Base-by-base conservation (phyloP, 2,888 invertebrate species). In the Smittia sp. region DNA sequence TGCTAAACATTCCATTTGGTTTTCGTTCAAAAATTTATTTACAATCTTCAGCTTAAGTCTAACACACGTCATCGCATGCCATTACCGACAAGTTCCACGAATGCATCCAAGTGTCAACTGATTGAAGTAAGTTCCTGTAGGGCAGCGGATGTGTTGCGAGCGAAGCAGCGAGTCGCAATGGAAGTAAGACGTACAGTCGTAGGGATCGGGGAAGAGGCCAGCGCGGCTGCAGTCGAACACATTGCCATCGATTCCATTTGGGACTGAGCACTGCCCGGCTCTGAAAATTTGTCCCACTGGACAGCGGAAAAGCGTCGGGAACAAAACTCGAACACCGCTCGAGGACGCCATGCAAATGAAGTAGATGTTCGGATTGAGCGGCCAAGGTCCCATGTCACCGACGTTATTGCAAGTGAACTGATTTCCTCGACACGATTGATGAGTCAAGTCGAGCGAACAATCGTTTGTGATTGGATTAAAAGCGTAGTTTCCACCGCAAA, bases 191-290 rank as follows among this genome's bases (percentile, higher is more conserved):
- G 52, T 25, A 15, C 76, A 76, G 41, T 76, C 65, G 11, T 24
- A 52, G 1, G 72, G 52, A 73, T 76, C 75, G 1, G 74, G 70
- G 7, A 75, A 75, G 1, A 73, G 87, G 87, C 79, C 87, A 83
- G 78, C 87, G 13, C 73, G 65, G 13, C 74, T 73, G 25, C 76
- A 76, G 0, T 39, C n/a, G 27, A 63, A 75, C 1, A 9, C 32
- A 70, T 27, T 62, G 13, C 72, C 65, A 38, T 41, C 27, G 38
- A 11, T 9, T 15, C 72, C 72, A 66, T 66, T 66, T 4, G 38
- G 22, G 3, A 46, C 41, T 2, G 20, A 2, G 62, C 73, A 73
- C 6, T 73, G 62, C 20, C 54, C 65, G 46, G 18, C 24, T 3
- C n/a, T 18, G 65, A 65, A 73, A 13, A 46, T 13, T 15, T 65